Conservation (phyloP, 2,888 invertebrate genomes). For the Orthonychiurus folsomi region DNA sequence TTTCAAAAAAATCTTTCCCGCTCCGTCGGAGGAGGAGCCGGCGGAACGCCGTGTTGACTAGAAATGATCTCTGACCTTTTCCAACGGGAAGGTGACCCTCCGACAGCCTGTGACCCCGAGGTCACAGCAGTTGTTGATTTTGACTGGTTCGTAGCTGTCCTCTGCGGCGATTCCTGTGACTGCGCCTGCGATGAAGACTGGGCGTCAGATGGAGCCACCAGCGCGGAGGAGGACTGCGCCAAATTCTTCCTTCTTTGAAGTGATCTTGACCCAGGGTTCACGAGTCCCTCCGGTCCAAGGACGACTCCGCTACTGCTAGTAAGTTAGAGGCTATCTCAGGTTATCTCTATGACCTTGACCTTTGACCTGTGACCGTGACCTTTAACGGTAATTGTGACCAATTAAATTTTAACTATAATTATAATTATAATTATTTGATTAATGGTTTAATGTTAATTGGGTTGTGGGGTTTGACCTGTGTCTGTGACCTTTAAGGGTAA, state of each 20-base stretch:
- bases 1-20: slow-evolving; percentile 38
- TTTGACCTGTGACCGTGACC: too few relatives aligned
- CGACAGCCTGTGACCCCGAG: slow-evolving; percentile 9
- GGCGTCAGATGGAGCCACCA: slow-evolving; percentile 8
- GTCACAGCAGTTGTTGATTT: slow-evolving; percentile 20
- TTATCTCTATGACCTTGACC: too few relatives aligned
- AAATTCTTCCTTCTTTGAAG: neutral
- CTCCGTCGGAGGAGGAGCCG: slow-evolving; percentile 33
- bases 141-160: slow-evolving; percentile 34
- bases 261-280: slow-evolving; percentile 7
- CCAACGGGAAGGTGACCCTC: slow-evolving; percentile 53
- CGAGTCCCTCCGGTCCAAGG: slow-evolving; percentile 44
- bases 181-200: slow-evolving; percentile 33
- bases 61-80: slow-evolving; percentile 73
- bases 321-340: too few relatives aligned
- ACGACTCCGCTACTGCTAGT: neutral
- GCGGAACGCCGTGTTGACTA: slow-evolving; percentile 50
- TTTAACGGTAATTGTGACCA: too few relatives aligned
- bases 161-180: slow-evolving; percentile 20
- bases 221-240: neutral
- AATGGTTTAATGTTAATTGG: too few relatives aligned
- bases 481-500: too few relatives aligned
- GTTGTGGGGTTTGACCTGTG: too few relatives aligned
- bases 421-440: too few relatives aligned
- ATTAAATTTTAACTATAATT: too few relatives aligned